Percentiles rank a stretch among this genome's conserved stretches.
Conservation (phyloP, 2,113 vertebrate genomes). For the Fukomys damarensis region DNA sequence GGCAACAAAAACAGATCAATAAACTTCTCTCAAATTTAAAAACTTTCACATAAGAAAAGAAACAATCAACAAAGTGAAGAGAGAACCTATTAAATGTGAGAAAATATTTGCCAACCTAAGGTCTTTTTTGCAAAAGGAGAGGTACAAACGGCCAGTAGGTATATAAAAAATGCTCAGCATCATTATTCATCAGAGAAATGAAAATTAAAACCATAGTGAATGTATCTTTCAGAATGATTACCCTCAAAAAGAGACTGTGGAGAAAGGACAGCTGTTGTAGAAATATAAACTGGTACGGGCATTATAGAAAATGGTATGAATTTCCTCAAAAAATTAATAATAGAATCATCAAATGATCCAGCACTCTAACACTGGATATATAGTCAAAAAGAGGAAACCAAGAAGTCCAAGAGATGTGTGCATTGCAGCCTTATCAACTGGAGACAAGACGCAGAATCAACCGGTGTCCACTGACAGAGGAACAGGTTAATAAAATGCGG, state of each 20-base stretch:
- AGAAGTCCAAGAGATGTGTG: not conserved
- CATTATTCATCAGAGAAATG: not conserved
- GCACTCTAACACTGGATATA: not conserved
- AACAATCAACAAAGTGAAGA: not conserved
- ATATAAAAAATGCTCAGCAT: not conserved
- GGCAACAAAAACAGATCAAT: not conserved
- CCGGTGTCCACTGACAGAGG: not conserved
- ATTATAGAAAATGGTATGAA: not conserved
- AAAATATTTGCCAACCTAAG: not conserved
- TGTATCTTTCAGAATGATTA: not conserved
- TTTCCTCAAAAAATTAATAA: not conserved
- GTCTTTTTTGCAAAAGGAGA: not conserved
- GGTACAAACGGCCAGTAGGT: not conserved
- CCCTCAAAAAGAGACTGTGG: not conserved
- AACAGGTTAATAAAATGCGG: not conserved
- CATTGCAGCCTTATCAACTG: not conserved
- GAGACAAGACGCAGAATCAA: not conserved
- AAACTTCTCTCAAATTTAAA: not conserved
- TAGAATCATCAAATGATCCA: not conserved
- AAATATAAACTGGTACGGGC: not conserved
- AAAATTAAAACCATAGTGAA: not conserved
- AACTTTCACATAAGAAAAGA: not conserved
- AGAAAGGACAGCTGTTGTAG: not conserved
- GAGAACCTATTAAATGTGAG: not conserved
- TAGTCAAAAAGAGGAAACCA: not conserved